Evolutionary conservation across 1,140 invertebrate species (phyloP).

Genomic region (Ectropis grisescens): DNA sequence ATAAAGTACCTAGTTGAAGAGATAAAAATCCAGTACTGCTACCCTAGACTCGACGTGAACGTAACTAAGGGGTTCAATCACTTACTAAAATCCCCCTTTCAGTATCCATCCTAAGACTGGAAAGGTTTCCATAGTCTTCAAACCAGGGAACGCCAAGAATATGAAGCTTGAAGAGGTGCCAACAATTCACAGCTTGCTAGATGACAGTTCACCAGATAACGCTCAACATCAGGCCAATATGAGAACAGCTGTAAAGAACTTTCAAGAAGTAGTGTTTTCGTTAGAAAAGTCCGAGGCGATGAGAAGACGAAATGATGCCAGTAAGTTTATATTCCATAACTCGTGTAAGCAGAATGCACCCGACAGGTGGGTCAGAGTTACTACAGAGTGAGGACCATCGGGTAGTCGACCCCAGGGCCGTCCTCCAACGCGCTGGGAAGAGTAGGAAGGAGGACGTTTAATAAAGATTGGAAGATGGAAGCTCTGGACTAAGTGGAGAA

Average conservation of each 20-base stretch:
- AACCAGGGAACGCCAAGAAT: constrained; percentile 42
- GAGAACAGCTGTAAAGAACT: constrained; percentile 50
- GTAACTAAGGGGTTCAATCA: constrained; percentile 97
- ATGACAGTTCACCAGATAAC: constrained; percentile 48
- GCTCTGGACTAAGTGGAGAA: too few relatives aligned
- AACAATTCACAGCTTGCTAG: constrained; percentile 49
- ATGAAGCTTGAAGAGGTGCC: constrained; percentile 58
- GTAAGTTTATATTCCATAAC: too few relatives aligned
- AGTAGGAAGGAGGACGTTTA: too few relatives aligned
- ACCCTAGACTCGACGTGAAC: constrained; percentile 96
- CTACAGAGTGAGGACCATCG: too few relatives aligned
- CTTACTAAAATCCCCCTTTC: constrained; percentile 97
- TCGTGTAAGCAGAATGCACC: too few relatives aligned
- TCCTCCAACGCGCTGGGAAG: too few relatives aligned
- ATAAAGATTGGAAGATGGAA: too few relatives aligned
- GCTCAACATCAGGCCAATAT: constrained; percentile 44
- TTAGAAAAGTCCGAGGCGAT: constrained; percentile 63
- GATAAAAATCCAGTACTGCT: constrained; percentile 87
- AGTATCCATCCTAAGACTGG: constrained; percentile 99
- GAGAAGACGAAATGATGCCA: constrained; percentile 44
- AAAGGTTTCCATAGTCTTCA: constrained; percentile 83
- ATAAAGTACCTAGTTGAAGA: constrained; percentile 79
- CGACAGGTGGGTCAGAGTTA: too few relatives aligned
- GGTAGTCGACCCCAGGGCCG: too few relatives aligned
- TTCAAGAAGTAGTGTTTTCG: constrained; percentile 64